Evolutionary conservation across 2,888 invertebrate genomes (phyloP).

Genomic region (Eupithecia centaureata): DNA sequence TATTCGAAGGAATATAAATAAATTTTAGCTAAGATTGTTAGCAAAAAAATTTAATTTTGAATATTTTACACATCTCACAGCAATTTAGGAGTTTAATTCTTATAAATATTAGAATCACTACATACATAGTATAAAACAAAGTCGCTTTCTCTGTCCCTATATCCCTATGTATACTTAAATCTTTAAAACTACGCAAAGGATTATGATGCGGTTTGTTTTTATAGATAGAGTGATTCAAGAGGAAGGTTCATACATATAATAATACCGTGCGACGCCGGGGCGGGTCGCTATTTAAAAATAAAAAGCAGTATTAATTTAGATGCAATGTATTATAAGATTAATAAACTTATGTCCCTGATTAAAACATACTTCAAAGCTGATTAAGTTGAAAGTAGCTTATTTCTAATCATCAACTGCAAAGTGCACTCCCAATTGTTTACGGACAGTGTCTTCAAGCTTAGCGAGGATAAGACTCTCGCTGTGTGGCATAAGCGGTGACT

Average conservation of each 20-base stretch:
- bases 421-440: conserved; percentile 87
- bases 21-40: not conserved
- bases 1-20: not conserved
- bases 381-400: not conserved
- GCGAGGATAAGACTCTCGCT: conserved; percentile 87
- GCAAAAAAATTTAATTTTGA: not conserved
- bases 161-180: no score
- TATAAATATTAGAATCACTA: not conserved
- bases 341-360: not conserved
- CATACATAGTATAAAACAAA: no score
- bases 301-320: not conserved
- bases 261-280: no score
- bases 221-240: no score
- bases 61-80: not conserved
- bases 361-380: not conserved
- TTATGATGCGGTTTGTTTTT: no score
- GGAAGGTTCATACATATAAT: no score
- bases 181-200: no score
- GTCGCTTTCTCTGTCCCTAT: no score
- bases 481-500: conserved; percentile 87
- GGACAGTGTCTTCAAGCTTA: conserved; percentile 87
- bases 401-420: conserved; percentile 47
- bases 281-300: no score
- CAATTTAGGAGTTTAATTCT: not conserved
- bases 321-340: not conserved